phyloP scores from a whole-genome alignment of 2,113 vertebrate genomes.

The Microtus ochrogaster region DNA sequence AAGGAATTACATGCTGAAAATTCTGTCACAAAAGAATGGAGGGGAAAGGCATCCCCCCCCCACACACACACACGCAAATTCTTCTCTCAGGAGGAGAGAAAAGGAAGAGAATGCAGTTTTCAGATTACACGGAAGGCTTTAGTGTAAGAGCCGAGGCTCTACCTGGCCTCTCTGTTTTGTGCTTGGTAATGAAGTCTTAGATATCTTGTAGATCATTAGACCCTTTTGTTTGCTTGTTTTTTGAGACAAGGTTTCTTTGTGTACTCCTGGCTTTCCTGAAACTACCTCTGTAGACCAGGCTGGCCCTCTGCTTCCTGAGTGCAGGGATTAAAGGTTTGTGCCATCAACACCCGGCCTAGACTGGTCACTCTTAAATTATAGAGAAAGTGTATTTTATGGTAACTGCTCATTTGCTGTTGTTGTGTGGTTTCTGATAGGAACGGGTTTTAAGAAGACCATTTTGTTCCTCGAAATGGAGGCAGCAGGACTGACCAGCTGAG shows the following conservation, averaged over 20 bases:
- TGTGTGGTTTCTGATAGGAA: slow-evolving; percentile 45
- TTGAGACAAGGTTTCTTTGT: neutral
- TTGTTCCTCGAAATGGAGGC: slow-evolving; percentile 39
- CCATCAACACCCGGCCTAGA: neutral
- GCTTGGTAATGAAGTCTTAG: neutral
- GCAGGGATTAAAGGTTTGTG: neutral
- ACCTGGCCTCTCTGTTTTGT: neutral
- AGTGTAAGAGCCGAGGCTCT: neutral
- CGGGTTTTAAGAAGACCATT: slow-evolving; percentile 30
- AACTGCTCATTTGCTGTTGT: slow-evolving; percentile 17
- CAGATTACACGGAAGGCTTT: neutral
- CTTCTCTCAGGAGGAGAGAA: too few species aligned
- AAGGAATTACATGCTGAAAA: neutral
- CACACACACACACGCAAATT: too few species aligned
- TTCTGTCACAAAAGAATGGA: neutral
- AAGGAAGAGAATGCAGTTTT: neutral
- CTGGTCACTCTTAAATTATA: neutral
- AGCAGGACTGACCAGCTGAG: neutral
- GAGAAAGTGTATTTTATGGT: neutral
- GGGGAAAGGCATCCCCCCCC: neutral
- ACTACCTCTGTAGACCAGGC: neutral
- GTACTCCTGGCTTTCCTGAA: too few species aligned
- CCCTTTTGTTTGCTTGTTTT: neutral
- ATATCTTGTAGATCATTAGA: neutral
- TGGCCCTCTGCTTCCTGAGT: neutral